Base-by-base conservation (phyloP, 2,113 vertebrate species). In the Oreochromis aureus region DNA sequence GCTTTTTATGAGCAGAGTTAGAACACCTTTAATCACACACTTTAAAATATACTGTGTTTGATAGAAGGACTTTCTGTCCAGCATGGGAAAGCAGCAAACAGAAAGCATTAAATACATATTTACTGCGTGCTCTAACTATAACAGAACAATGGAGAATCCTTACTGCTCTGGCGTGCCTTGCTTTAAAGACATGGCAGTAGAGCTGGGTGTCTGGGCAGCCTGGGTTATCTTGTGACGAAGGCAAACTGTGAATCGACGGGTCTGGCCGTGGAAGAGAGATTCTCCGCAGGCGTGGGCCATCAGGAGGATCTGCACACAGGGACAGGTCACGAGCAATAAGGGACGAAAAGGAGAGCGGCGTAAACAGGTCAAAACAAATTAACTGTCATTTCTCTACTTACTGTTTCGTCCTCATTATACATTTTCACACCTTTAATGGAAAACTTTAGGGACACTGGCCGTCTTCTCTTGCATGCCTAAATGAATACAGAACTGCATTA, bases 111-210 rank as follows among this genome's bases (percentile, higher is more conserved):
- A 76, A 76, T 73, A 10, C 22, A 73, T 44, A 71, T 44, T 71
- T 71, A 71, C 39, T 1, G 36, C 5, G 2, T 22, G 61, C 34
- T 39, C 34, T 0, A 66, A 39, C 34, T 66, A 66, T 2, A 46
- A 61, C 8, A 19, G 18, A 66, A 83, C 48, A 78, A 6, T 8
- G 55, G 4, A 54, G n/a, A 2, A 19, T 5, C 10, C 96, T 87
- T 89, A 97, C 97, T 7, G 96, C 96, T 95, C 96, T 90, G 81
- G 96, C 87, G 7, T 98, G 97, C 76, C 97, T 93, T 5, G 97
- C 97, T 91, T 96, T 92, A n/a, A 98, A 99, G 44, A 99, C 96
- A 76, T 99, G 98, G 94, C 98, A 99, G 96, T 98, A 99, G 61
- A 98, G 97, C 81, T 96, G 91, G 48, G 91, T 91, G 54, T 97